Percentiles rank a stretch among this genome's conserved stretches.
phyloP scores from a whole-genome alignment of 2,888 invertebrate species.

The Nymphalis c-album region DNA sequence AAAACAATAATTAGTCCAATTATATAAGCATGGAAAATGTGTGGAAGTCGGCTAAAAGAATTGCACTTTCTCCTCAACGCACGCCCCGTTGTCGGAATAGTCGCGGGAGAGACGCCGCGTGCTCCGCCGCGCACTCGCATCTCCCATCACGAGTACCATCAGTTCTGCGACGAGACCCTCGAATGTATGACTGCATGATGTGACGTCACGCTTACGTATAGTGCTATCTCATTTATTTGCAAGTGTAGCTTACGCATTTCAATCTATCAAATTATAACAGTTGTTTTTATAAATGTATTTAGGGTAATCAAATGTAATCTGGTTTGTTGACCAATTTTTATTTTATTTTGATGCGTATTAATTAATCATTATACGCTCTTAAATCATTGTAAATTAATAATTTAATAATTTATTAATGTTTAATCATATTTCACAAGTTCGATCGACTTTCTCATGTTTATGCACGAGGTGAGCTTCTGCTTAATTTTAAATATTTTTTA shows the following conservation, averaged over 20 bases:
- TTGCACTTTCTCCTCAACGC: slow-evolving; percentile 48
- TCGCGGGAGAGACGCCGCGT: slow-evolving; percentile 60
- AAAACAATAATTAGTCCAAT: background rate
- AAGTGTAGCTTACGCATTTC: slow-evolving; percentile 10
- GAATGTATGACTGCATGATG: slow-evolving; percentile 84
- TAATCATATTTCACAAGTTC: slow-evolving; percentile 1
- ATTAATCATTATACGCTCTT: background rate
- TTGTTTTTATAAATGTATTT: background rate
- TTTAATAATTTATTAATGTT: background rate
- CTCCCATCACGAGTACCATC: slow-evolving; percentile 89
- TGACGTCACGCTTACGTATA: slow-evolving; percentile 57
- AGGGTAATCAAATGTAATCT: background rate
- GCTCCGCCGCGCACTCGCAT: slow-evolving; percentile 79
- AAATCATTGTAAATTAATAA: background rate
- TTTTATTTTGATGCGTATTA: background rate
- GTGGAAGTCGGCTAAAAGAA: slow-evolving; percentile 28
- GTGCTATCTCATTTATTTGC: slow-evolving; percentile 25
- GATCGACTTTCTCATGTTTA: slow-evolving; percentile 2
- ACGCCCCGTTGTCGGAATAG: slow-evolving; percentile 34
- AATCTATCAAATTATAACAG: background rate
- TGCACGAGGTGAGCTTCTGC: slow-evolving; percentile 1
- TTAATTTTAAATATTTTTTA: background rate
- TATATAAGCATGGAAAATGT: slow-evolving; percentile 1
- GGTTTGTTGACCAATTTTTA: background rate
- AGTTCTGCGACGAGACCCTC: slow-evolving; percentile 89